phyloP scores from a whole-genome alignment of 2,888 invertebrate genomes.

The Drosophila pseudotalamancana region DNA sequence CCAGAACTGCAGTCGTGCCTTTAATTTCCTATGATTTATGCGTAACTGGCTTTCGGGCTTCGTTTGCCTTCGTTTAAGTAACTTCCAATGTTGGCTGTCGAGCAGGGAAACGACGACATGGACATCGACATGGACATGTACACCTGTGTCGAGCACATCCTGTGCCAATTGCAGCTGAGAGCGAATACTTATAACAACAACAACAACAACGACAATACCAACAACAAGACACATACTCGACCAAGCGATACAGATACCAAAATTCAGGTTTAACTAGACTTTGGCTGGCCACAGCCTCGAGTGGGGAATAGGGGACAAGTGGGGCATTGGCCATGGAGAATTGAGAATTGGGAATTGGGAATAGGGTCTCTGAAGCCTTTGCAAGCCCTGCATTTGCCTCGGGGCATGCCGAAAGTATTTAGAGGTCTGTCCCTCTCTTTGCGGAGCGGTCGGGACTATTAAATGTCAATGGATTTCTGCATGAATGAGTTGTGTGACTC shows the following conservation, averaged over 20 bases:
- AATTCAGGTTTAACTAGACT: constrained; percentile 78
- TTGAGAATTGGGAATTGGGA: not conserved
- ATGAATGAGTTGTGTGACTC: constrained; percentile 71
- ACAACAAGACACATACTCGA: constrained; percentile 21
- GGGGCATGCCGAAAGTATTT: constrained; percentile 42
- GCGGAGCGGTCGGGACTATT: constrained; percentile 60
- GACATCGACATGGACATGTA: constrained; percentile 58
- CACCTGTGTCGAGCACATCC: constrained; percentile 74
- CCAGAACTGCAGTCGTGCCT: constrained; percentile 31
- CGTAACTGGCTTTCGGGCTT: constrained; percentile 46
- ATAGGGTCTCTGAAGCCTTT: constrained; percentile 30
- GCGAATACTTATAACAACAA: constrained; percentile 11
- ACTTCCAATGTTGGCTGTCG: constrained; percentile 51
- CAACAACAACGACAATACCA: constrained; percentile 2
- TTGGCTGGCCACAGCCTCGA: constrained; percentile 17
- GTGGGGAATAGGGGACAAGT: not conserved
- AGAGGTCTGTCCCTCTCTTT: constrained; percentile 39
- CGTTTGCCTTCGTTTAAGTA: constrained; percentile 52
- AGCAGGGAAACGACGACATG: constrained; percentile 2
- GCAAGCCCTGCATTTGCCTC: constrained; percentile 12
- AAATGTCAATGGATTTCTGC: constrained; percentile 82
- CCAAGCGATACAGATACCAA: constrained; percentile 52
- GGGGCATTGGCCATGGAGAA: not conserved
- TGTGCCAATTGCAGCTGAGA: constrained; percentile 46
- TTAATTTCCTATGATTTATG: constrained; percentile 73